Conservation (phyloP, 2,113 vertebrate genomes). For the Mirounga angustirostris region DNA sequence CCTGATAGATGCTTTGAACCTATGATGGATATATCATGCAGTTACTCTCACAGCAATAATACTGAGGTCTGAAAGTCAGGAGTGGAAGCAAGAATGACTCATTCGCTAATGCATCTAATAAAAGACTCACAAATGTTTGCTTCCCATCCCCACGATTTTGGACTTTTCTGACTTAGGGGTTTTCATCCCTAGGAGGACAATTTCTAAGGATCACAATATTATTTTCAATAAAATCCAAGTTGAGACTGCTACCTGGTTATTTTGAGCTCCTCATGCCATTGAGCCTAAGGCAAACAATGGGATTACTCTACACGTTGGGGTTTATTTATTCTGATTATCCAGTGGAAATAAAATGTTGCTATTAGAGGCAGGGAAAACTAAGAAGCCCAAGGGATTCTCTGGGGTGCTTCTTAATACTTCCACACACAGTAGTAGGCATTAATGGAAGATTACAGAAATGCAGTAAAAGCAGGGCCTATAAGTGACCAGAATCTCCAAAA, state of each 20-base stretch:
- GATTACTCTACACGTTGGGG: not conserved
- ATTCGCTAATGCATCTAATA: not conserved
- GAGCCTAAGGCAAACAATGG: not conserved
- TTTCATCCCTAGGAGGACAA: not conserved
- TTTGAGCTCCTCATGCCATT: not conserved
- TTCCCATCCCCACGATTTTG: not conserved
- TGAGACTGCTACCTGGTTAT: not conserved
- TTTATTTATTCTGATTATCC: conserved; percentile 5
- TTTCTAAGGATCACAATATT: not conserved
- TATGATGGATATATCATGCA: not conserved
- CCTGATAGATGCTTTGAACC: not conserved
- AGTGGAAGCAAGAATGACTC: not conserved
- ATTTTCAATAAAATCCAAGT: not conserved
- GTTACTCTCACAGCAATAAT: not conserved
- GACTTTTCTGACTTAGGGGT: not conserved
- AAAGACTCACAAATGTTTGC: not conserved
- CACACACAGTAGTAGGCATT: not conserved
- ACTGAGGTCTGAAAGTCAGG: not conserved
- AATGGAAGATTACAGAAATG: not conserved
- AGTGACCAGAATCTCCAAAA: not conserved
- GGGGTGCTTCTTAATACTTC: not conserved
- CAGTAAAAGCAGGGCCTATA: not conserved
- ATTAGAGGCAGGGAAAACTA: not conserved
- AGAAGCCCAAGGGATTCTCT: not conserved
- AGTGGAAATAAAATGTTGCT: not conserved